Conservation (phyloP, 2,888 invertebrate genomes). For the Idaea aversata region DNA sequence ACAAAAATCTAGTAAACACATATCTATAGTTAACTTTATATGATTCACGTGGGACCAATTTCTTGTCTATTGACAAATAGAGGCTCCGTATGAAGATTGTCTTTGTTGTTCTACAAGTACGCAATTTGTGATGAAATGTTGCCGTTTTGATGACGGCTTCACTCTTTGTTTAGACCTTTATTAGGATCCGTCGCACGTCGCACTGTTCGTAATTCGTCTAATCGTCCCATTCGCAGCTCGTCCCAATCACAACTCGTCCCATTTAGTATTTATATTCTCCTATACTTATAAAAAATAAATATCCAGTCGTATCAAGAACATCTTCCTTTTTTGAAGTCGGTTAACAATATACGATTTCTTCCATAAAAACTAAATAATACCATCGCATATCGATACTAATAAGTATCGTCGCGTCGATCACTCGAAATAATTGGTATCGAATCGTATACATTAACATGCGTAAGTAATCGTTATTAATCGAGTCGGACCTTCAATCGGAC, state of each 20-base stretch:
- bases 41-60: not conserved
- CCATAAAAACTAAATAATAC: not conserved
- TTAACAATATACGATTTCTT: not conserved
- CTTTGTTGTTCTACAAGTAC: slow-evolving; percentile 1
- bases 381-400: not conserved
- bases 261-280: too few relatives aligned
- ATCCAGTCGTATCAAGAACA: too few relatives aligned
- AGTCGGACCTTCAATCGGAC: not conserved
- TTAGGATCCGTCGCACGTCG: too few relatives aligned
- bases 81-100: not conserved
- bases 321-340: not conserved
- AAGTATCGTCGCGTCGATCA: not conserved
- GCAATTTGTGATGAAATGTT: not conserved
- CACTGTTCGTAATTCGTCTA: too few relatives aligned
- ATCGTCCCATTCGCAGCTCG: too few relatives aligned
- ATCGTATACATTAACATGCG: not conserved
- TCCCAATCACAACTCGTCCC: too few relatives aligned
- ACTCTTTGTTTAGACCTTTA: not conserved
- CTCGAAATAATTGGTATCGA: not conserved
- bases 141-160: not conserved
- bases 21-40: not conserved
- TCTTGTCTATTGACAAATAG: not conserved
- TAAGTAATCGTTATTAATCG: not conserved
- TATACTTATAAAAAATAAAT: too few relatives aligned
- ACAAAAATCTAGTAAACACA: not conserved